These are phyloP conservation scores for Helobdella robusta DNA, from an alignment of 2,888 invertebrate species.

Conservation along the genomic window DNA sequence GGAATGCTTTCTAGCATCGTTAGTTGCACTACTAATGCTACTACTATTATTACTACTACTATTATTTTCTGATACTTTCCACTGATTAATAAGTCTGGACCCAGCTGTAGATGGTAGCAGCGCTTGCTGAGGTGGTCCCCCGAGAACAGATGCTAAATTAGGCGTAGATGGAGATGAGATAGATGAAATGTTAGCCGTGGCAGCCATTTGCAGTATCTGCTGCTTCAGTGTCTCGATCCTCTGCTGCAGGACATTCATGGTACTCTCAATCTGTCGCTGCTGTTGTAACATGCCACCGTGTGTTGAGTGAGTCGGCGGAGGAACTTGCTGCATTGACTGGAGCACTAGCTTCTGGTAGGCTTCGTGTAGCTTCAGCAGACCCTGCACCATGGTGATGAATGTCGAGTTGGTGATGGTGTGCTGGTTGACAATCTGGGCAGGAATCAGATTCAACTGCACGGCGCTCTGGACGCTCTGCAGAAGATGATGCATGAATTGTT, in stretches of 20 bases:
- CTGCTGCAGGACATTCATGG: background rate
- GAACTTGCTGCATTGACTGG: background rate
- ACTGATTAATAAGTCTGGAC: conserved; percentile 25
- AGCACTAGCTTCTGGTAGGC: conserved; percentile 13
- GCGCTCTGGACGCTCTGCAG: conserved; percentile 24
- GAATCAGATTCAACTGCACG: conserved; percentile 24
- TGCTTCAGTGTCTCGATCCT: conserved; percentile 23
- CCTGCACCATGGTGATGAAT: conserved; percentile 25
- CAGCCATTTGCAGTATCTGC: conserved; percentile 22
- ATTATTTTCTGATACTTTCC: conserved; percentile 12
- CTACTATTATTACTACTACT: background rate
- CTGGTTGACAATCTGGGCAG: conserved; percentile 23
- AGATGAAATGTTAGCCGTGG: background rate
- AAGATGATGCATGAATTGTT: conserved; percentile 28
- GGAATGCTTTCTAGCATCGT: conserved; percentile 14
- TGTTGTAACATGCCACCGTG: background rate
- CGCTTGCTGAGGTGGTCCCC: too few relatives aligned
- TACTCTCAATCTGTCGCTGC: conserved; percentile 9
- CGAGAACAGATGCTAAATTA: conserved; percentile 1
- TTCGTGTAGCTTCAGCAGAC: conserved; percentile 25
- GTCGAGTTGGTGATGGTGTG: conserved; percentile 17
- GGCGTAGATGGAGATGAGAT: conserved; percentile 5
- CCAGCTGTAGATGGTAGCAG: conserved; percentile 11
- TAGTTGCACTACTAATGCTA: background rate
- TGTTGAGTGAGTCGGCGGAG: background rate